phyloP scores from a whole-genome alignment of 2,888 invertebrate genomes.

The Macrophya annulata region DNA sequence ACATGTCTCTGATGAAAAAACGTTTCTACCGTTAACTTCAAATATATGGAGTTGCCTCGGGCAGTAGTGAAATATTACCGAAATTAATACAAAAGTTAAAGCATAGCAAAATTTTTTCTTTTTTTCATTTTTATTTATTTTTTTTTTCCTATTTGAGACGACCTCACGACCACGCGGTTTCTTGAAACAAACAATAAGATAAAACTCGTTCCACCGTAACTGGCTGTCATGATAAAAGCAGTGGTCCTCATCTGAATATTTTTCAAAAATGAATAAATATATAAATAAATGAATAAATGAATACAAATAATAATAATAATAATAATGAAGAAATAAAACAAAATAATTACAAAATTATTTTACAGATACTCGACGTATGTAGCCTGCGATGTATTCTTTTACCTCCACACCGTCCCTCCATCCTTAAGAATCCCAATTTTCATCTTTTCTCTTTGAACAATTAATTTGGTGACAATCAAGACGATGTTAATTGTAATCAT shows the following conservation, averaged over 20 bases:
- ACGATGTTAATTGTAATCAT: slow-evolving; percentile 25
- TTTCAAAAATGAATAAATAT: not conserved
- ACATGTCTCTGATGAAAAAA: slow-evolving; percentile 42
- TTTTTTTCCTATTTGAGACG: not conserved
- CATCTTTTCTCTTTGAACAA: not conserved
- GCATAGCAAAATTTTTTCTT: slow-evolving; percentile 47
- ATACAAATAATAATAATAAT: not conserved
- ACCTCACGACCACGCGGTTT: slow-evolving; percentile 4
- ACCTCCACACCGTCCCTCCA: not conserved
- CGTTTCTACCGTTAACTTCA: slow-evolving; percentile 55
- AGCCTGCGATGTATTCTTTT: not conserved
- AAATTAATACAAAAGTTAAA: slow-evolving; percentile 58
- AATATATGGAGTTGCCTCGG: slow-evolving; percentile 35
- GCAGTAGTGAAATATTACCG: slow-evolving; percentile 54
- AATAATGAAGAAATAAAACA: not conserved
- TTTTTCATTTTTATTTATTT: not conserved
- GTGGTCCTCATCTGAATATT: slow-evolving; percentile 29
- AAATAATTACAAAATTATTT: not conserved
- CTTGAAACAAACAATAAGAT: slow-evolving; percentile 43
- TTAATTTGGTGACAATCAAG: slow-evolving; percentile 14
- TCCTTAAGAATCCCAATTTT: slow-evolving; percentile 6
- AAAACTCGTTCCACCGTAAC: slow-evolving; percentile 27
- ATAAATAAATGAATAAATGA: too few species aligned
- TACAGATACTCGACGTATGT: not conserved
- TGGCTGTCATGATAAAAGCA: slow-evolving; percentile 27